Conservation (phyloP, 2,888 invertebrate species). For the Marasmarcha lunaedactyla region DNA sequence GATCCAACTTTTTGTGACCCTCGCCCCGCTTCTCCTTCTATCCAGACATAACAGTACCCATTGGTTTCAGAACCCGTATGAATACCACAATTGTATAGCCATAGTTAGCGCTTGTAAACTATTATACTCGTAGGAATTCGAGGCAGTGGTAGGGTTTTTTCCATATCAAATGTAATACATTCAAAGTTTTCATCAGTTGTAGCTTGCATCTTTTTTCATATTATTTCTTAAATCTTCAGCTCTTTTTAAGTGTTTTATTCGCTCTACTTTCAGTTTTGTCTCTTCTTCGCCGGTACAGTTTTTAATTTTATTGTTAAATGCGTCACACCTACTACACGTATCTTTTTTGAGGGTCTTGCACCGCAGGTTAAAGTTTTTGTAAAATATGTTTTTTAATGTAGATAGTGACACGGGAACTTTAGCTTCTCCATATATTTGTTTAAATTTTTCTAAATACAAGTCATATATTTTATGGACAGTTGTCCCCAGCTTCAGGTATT, state of each 20-base stretch:
- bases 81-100: conserved; percentile 14
- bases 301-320: no score
- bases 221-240: neutral
- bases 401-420: no score
- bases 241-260: conserved; percentile 7
- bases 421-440: neutral
- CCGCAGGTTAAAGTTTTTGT: no score
- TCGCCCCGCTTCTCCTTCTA: conserved; percentile 10
- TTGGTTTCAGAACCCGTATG: conserved; percentile 9
- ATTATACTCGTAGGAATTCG: conserved; percentile 13
- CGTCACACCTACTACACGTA: neutral
- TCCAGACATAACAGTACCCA: conserved; percentile 11
- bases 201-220: neutral
- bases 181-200: conserved; percentile 4
- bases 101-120: conserved; percentile 15
- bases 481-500: conserved; percentile 11
- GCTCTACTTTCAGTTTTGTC: conserved; percentile 6
- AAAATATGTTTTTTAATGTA: no score
- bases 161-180: conserved; percentile 14
- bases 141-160: conserved; percentile 13
- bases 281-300: conserved; percentile 3
- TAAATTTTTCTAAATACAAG: neutral
- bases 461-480: neutral
- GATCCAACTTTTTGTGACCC: conserved; percentile 10
- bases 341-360: no score